Evolutionary conservation across 2,113 vertebrate species (phyloP).

Genomic region (Amblyornis subalaris): DNA sequence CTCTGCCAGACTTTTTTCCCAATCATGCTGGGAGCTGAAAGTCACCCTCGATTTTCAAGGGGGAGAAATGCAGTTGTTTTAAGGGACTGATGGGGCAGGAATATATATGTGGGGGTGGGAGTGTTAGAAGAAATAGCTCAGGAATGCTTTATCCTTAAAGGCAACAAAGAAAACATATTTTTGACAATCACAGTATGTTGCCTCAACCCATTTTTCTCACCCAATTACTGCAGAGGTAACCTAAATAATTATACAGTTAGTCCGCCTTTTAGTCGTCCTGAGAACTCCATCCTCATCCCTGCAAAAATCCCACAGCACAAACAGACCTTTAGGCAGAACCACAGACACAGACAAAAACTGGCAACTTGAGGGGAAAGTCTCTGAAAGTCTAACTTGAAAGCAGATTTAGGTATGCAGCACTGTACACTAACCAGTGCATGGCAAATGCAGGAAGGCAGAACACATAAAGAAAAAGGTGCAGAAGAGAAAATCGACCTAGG

Average conservation of each 20-base stretch:
- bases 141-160: neutral
- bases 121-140: neutral
- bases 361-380: neutral
- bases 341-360: neutral
- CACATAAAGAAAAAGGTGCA: neutral
- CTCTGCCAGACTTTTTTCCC: neutral
- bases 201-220: neutral
- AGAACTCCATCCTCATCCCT: neutral
- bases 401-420: neutral
- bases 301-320: neutral
- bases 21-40: neutral
- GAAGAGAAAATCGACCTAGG: neutral
- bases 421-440: neutral
- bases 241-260: neutral
- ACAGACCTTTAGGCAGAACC: neutral
- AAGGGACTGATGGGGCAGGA: neutral
- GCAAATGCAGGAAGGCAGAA: neutral
- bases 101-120: neutral
- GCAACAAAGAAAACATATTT: neutral
- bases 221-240: neutral
- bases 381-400: neutral
- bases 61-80: neutral
- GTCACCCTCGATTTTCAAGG: conserved; percentile 22
- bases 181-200: neutral
- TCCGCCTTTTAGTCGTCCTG: neutral